Percentiles rank a stretch among this genome's conserved stretches.
Evolutionary conservation across 2,888 invertebrate genomes (phyloP).

Genomic region (Hypomecis punctinalis): DNA sequence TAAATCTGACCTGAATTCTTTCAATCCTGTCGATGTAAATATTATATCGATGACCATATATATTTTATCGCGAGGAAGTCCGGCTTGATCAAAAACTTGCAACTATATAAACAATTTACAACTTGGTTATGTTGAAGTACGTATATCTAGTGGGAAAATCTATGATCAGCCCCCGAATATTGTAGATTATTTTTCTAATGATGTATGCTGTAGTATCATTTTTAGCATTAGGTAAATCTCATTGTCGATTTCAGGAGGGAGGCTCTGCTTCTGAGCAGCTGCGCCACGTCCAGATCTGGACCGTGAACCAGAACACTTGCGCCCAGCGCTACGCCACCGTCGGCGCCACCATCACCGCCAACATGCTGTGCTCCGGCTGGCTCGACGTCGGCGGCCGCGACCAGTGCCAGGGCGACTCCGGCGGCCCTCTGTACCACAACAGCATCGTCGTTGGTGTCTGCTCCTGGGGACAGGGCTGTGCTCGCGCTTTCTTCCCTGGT

Average conservation of each 20-base stretch:
- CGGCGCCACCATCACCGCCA: slow-evolving; percentile 38
- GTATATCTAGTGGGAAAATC: too few species aligned
- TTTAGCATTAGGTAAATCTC: too few species aligned
- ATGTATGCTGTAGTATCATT: too few species aligned
- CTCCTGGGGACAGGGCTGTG: slow-evolving; percentile 56
- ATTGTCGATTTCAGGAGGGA: slow-evolving; percentile 1
- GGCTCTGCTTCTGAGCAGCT: slow-evolving; percentile 41
- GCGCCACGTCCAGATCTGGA: slow-evolving; percentile 54
- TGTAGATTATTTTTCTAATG: too few species aligned
- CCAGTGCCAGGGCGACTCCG: slow-evolving; percentile 69
- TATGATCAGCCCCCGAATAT: too few species aligned
- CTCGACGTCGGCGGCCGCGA: slow-evolving; percentile 67
- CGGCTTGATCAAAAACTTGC: too few species aligned
- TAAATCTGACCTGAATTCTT: too few species aligned
- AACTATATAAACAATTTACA: too few species aligned
- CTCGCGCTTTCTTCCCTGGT: slow-evolving; percentile 51
- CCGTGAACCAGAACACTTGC: slow-evolving; percentile 50
- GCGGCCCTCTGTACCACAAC: slow-evolving; percentile 67
- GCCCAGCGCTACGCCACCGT: slow-evolving; percentile 38
- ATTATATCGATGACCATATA: too few species aligned
- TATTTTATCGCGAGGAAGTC: too few species aligned
- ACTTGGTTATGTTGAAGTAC: too few species aligned
- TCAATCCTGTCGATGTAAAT: too few species aligned
- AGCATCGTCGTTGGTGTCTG: slow-evolving; percentile 56
- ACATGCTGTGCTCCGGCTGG: slow-evolving; percentile 59